Base-by-base conservation (phyloP, 64 coral and sea anemone species). In the Astreopora myriophthalma region DNA sequence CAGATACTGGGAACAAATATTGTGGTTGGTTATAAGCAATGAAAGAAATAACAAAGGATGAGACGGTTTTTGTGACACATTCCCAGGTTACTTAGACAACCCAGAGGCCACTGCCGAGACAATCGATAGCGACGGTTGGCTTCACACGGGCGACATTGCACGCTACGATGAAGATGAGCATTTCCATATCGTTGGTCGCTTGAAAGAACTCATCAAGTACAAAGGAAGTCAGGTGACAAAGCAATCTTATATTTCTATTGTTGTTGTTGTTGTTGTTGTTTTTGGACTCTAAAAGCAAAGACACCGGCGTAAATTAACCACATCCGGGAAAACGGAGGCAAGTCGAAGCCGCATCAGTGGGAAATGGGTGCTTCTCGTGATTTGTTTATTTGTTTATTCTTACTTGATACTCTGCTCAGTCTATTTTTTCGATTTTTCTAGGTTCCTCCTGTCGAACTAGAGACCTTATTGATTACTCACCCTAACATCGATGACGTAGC, bases 161-260 rank as follows among this genome's bases (percentile, higher is more conserved):
- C 73, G 90, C 74, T 94, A 94, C 48, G 93, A 94, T 61, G 78
- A 80, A 69, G 93, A 94, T 22, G 87, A 90, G 12, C 77, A 85
- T 86, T 94, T 94, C 79, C 90, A 75, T 86, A 85, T 94, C 34
- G 71, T 90, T 27, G 93, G 89, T 78, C 75, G 93, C 85, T 52
- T 81, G 25, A 94, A 94, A 70, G 93, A 94, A 86, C 87, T 94
- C 9, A 94, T 94, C 22, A 94, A 94, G 31, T 94, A 90, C 71
- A 94, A 94, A 42, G 93, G 80, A 40, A 77, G 63, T 29, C 90
- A 92, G 90, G 90, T 92, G 52, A 69, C 34, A 12, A 32, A 5
- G 6, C 40, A 44, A 44, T 0, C 40, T 25, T 72, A 58, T 58
- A 58, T 58, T 58, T 58, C 52, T 44, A 11, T 44, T 5, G 11